A percentile compares a stretch with the other conserved stretches of the same genome.
Evolutionary conservation across 2,797 vertebrate genomes (phyloP).

Genomic region (Stomatorhinus walkeri): DNA sequence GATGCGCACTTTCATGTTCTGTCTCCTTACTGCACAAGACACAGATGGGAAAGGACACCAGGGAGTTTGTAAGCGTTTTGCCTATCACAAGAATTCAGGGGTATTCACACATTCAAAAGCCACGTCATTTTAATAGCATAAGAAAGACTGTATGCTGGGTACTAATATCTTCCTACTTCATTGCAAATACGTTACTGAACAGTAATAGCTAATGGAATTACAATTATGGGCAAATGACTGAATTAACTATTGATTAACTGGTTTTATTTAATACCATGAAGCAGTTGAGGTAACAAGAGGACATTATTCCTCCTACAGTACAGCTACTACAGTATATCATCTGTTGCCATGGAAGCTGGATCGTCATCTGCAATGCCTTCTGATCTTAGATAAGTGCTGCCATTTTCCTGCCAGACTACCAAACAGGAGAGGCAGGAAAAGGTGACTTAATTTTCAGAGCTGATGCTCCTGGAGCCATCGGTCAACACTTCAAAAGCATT

Average conservation of each 20-base stretch:
- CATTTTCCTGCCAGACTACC: not conserved
- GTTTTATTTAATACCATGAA: not conserved
- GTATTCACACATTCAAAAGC: not conserved
- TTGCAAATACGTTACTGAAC: not conserved
- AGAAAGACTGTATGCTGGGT: not conserved
- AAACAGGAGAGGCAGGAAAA: not conserved
- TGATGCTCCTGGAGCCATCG: not conserved
- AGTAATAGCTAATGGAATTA: not conserved
- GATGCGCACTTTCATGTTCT: constrained; percentile 73
- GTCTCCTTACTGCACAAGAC: constrained; percentile 65
- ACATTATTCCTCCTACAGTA: not conserved
- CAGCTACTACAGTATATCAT: not conserved
- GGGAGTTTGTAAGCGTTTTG: not conserved
- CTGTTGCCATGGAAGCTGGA: not conserved
- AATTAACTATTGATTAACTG: not conserved
- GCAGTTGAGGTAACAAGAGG: not conserved
- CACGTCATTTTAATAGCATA: not conserved
- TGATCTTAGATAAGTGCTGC: not conserved
- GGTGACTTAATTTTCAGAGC: not conserved
- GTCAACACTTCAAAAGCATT: not conserved
- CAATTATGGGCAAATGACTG: not conserved
- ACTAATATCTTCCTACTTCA: not conserved
- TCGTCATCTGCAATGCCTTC: not conserved
- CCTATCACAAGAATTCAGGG: not conserved
- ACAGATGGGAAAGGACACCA: not conserved